These are phyloP conservation scores for Halisarca cf. caerulea DNA, from an alignment of 37 sponge, comb jelly and placozoan species.

Conservation along the genomic window DNA sequence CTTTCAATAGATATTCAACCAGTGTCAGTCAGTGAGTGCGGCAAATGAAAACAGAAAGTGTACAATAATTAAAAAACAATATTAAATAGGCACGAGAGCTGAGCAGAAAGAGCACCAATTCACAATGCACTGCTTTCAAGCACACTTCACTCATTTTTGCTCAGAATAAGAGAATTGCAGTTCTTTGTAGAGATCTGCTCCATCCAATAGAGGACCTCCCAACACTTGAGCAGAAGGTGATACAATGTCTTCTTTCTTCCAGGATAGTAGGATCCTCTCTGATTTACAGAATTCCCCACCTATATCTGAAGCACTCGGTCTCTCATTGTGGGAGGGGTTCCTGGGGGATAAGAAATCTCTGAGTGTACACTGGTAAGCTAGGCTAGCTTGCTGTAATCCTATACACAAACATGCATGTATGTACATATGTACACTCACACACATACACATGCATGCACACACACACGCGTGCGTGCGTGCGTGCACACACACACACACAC, in stretches of 20 bases:
- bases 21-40: no score
- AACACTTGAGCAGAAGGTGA: not conserved
- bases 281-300: slow-evolving; percentile 12
- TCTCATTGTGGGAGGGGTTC: not conserved
- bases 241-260: slow-evolving; percentile 12
- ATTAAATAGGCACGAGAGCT: no score
- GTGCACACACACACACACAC: no score
- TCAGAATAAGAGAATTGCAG: not conserved
- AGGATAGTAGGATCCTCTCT: not conserved
- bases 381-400: no score
- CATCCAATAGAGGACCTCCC: not conserved
- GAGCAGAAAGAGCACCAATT: no score
- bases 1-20: no score
- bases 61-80: no score
- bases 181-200: not conserved
- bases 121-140: not conserved
- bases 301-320: slow-evolving; percentile 22
- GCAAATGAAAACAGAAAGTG: no score
- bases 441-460: not conserved
- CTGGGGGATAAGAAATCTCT: not conserved
- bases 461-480: no score
- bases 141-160: not conserved
- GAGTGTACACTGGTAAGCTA: no score
- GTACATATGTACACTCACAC: not conserved
- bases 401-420: not conserved